Base-by-base conservation (phyloP, 2,113 vertebrate genomes). In the Pao palembangensis region DNA sequence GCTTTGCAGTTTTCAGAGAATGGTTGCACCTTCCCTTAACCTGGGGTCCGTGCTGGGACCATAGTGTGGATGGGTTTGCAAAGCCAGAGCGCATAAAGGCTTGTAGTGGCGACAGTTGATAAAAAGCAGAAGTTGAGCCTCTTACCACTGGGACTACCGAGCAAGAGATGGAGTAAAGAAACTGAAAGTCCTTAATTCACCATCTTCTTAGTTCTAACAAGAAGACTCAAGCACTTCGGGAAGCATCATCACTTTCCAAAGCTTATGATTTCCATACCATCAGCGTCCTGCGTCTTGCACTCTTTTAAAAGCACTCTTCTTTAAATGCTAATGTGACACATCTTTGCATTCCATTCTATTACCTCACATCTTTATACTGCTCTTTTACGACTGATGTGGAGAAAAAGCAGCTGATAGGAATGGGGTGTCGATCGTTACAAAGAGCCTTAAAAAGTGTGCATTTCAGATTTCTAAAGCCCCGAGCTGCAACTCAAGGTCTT, bases 11-110 rank as follows among this genome's bases (percentile, higher is more conserved):
- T 83, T 67, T 85, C 73, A 71, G 52, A 73, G 55, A 69, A 74
- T 43, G 63, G 54, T 59, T 71, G 69, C 52, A 69, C 60, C 62
- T 68, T 55, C 76, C 81, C 83, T 88, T 83, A 86, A 85, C 80
- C 83, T 43, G 2, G 41, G 68, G 78, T 59, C 71, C 64, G 54
- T 47, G 59, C 62, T 50, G 66, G 63, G 67, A 68, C 47, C 34
- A 38, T 12, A 38, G 34, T 38, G 11, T 8, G 11, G 8, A 38
- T 12, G 1, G 10, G 8, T 38, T 38, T 38, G 34, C 34, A 38
- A 38, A 38, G 34, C 34, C 11, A 43, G 64, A 73, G 70, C 17
- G 59, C 61, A 25, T 7, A 20, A 38, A 48, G 47, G 59, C 51
- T 41, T 31, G 58, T 64, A 65, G 68, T 58, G 46, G 34, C 10